A percentile compares a stretch with the other conserved stretches of the same genome.
These are phyloP conservation scores for Orthosia gothica DNA, from an alignment of 2,888 invertebrate species.

Conservation along the genomic window DNA sequence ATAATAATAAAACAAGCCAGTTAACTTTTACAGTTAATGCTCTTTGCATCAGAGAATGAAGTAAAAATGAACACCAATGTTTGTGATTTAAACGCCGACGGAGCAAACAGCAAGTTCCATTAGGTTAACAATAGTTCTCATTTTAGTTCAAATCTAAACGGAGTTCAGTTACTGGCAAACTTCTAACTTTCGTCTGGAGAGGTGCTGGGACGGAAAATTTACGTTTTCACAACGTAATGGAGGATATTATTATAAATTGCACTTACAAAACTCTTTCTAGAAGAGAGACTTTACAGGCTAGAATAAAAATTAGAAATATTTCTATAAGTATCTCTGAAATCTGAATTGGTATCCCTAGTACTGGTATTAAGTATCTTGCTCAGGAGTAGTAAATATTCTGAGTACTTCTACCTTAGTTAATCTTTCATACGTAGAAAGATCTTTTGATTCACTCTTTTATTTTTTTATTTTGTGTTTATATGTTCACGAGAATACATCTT, in stretches of 20 bases:
- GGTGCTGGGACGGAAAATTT: constrained; percentile 13
- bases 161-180: constrained; percentile 12
- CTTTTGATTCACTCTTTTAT: no score
- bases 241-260: constrained; percentile 4
- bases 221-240: neutral
- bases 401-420: no score
- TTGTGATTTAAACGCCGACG: constrained; percentile 34
- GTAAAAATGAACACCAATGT: constrained; percentile 49
- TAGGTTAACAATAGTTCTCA: constrained; percentile 55
- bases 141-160: constrained; percentile 42
- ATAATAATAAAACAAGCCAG: constrained; percentile 14
- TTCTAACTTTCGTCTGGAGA: constrained; percentile 32
- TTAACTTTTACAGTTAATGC: constrained; percentile 12
- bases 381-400: no score
- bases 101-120: constrained; percentile 53
- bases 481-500: neutral
- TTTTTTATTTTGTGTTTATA: neutral
- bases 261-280: neutral
- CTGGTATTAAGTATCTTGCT: no score
- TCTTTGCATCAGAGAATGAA: constrained; percentile 27
- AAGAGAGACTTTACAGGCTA: neutral
- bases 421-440: no score
- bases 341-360: no score
- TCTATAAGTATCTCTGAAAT: no score
- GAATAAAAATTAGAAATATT: no score